Percentiles rank a stretch among this genome's conserved stretches.
Evolutionary conservation across 2,113 vertebrate genomes (phyloP).

Genomic region (Barnardius zonarius): DNA sequence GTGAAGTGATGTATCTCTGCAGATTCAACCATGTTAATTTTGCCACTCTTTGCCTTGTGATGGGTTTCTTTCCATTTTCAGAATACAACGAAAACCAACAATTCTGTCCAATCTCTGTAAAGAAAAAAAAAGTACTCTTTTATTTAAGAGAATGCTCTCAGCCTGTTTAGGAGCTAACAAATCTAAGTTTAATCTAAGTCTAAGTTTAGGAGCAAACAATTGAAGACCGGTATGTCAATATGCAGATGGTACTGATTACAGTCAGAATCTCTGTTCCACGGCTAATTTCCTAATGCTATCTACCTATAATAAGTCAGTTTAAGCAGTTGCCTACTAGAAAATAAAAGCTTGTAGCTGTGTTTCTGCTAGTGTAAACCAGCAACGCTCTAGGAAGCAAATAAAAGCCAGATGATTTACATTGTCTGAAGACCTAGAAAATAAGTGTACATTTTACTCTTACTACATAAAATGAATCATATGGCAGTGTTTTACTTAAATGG

Average conservation of each 20-base stretch:
- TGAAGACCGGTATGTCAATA: not conserved
- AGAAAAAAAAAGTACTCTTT: not conserved
- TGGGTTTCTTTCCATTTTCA: not conserved
- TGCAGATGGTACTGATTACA: not conserved
- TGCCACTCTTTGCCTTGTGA: not conserved
- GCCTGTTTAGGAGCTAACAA: not conserved
- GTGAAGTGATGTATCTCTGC: not conserved
- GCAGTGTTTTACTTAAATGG: not conserved
- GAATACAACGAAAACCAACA: not conserved
- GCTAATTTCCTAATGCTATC: not conserved
- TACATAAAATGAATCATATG: not conserved
- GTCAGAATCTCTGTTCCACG: not conserved
- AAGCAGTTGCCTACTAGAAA: not conserved
- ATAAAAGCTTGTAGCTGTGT: not conserved
- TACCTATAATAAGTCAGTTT: not conserved
- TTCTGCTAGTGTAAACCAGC: not conserved
- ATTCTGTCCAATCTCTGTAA: not conserved
- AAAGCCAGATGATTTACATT: constrained; percentile 5
- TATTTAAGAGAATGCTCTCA: not conserved
- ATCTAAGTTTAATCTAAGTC: no score
- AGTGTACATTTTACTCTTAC: not conserved
- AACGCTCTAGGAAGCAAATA: constrained; percentile 11
- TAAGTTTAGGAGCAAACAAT: not conserved
- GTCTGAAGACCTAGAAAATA: not conserved
- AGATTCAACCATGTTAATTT: not conserved